A percentile compares a stretch with the other conserved stretches of the same genome.
phyloP scores from a whole-genome alignment of 2,113 vertebrate species.

The Datnioides undecimradiatus region DNA sequence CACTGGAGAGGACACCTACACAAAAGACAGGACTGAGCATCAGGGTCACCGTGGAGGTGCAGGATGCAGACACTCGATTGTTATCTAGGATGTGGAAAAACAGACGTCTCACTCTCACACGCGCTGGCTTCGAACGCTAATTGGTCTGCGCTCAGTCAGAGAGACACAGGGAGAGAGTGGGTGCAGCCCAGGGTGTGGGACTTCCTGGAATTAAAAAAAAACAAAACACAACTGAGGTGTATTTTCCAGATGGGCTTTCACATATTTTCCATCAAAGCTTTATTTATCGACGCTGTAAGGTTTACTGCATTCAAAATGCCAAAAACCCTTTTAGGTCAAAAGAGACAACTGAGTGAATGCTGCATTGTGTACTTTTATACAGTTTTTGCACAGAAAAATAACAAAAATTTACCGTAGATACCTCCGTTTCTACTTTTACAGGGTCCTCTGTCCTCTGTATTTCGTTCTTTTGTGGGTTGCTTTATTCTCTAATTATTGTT shows the following conservation, averaged over 20 bases:
- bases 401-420: not conserved
- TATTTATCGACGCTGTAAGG: not conserved
- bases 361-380: slow-evolving; percentile 12
- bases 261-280: slow-evolving; percentile 39
- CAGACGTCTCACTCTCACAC: slow-evolving; percentile 27
- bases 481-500: not conserved
- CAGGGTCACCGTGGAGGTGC: slow-evolving; percentile 14
- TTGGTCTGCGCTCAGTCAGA: slow-evolving; percentile 37
- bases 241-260: slow-evolving; percentile 43
- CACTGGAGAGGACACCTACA: slow-evolving; percentile 13
- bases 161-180: not conserved
- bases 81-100: slow-evolving; percentile 45
- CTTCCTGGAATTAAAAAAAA: slow-evolving; percentile 70
- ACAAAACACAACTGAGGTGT: slow-evolving; percentile 41
- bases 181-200: slow-evolving; percentile 57
- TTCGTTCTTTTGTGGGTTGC: not conserved
- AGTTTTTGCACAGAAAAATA: not conserved
- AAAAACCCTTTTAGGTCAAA: not conserved
- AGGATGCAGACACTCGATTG: slow-evolving; percentile 12
- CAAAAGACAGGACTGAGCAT: not conserved
- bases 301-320: not conserved
- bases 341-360: slow-evolving; percentile 13
- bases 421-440: too few species aligned
- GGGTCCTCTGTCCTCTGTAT: not conserved
- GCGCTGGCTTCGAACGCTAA: slow-evolving; percentile 19